Conservation (phyloP, 2,113 vertebrate species). For the Myotis lucifugus region DNA sequence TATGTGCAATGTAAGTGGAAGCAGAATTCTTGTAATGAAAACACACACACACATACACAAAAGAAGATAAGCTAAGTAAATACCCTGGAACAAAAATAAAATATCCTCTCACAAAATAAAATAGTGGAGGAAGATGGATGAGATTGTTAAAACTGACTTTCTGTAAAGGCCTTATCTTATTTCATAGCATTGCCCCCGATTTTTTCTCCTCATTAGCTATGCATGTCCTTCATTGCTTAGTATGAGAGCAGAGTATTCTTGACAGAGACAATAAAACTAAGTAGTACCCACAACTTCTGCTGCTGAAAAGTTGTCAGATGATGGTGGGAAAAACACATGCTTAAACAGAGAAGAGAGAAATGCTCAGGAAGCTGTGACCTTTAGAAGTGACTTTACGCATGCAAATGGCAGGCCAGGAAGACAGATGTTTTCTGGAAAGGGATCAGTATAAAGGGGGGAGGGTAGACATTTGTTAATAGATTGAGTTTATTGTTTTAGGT, state of each 20-base stretch:
- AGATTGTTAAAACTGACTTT: neutral
- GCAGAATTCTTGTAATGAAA: neutral
- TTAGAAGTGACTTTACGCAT: slow-evolving; percentile 60
- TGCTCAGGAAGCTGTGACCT: slow-evolving; percentile 63
- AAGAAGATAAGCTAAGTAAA: neutral
- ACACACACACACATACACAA: neutral
- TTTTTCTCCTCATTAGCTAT: neutral
- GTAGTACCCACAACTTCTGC: slow-evolving; percentile 13
- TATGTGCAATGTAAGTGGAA: neutral
- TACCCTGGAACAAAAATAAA: neutral
- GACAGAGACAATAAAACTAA: slow-evolving; percentile 6
- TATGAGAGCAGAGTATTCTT: neutral
- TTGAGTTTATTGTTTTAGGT: slow-evolving; percentile 73
- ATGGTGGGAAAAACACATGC: slow-evolving; percentile 64
- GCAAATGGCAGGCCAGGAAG: slow-evolving; percentile 37
- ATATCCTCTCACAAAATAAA: neutral
- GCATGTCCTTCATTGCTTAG: neutral
- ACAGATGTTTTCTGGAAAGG: slow-evolving; percentile 74
- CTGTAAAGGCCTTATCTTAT: neutral
- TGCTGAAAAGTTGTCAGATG: slow-evolving; percentile 38
- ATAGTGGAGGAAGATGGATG: neutral
- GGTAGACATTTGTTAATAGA: slow-evolving; percentile 63
- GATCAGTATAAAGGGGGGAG: neutral
- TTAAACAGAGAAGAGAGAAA: slow-evolving; percentile 67
- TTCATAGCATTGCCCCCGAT: neutral